Evolutionary conservation across 2,113 vertebrate genomes (phyloP), one percentile per base, ranked within the genome.

Genomic region (Calyptomena viridis): DNA sequence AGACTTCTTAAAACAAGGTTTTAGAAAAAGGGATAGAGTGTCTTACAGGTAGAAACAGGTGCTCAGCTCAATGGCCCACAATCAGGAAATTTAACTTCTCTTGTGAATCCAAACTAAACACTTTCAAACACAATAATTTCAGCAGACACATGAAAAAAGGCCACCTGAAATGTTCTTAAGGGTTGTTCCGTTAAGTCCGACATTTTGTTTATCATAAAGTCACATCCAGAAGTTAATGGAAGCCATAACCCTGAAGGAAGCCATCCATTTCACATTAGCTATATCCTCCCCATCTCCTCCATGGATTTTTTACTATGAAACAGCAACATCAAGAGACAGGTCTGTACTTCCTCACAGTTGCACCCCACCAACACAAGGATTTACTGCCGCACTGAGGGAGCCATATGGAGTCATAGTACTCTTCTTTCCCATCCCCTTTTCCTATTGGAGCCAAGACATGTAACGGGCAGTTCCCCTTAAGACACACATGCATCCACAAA

Each of bases 361-460:
- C 52, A 58, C 64, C 84, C 97, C 96, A 93, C 85, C 83, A 69
- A 67, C 59, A 89, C 44, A 16, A 95, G 91, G 93, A 82, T 44
- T 96, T 78, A 63, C 76, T 53, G 50, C 81, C 27, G 62, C 53
- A 46, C 21, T 52, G 68, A 79, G 76, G 58, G 72, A 87, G 84
- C 60, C 19, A 85, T 63, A 28, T 44, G 35, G 75, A 60, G 56
- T 30, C 73, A 42, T 6, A 68, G 58, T 18, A 40, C 59, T 87
- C 88, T 50, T 94, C 81, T 82, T 83, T 66, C 75, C 66, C 4
- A 0, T 77, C 60, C 82, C 55, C 90, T 49, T 71, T 84, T 62
- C 85, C 79, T 91, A 2, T 63, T 71, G 91, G 93, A 96, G 69
- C 60, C 4, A 59, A 95, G 84, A 77, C 76, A 37, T 86, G 95